A percentile compares a stretch with the other conserved stretches of the same genome.
phyloP scores from a whole-genome alignment of 2,797 vertebrate genomes.

The Coregonus sp. region DNA sequence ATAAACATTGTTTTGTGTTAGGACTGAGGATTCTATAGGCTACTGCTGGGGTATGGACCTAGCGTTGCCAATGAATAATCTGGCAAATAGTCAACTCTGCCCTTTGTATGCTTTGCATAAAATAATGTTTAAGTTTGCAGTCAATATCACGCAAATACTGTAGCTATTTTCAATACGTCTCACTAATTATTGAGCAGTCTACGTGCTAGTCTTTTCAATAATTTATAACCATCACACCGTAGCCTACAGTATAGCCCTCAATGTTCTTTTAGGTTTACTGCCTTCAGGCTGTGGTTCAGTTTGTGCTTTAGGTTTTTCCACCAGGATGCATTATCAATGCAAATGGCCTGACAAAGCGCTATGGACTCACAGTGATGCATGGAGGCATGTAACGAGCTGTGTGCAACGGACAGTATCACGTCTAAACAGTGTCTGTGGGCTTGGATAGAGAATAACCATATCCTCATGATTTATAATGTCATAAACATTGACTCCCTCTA shows the following conservation, averaged over 20 bases:
- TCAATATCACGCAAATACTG: slow-evolving; percentile 31
- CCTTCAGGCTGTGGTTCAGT: background rate
- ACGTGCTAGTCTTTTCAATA: slow-evolving; percentile 62
- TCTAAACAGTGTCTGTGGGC: slow-evolving; percentile 25
- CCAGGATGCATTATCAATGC: slow-evolving; percentile 36
- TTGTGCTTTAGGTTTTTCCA: slow-evolving; percentile 19
- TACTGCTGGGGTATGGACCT: slow-evolving; percentile 12
- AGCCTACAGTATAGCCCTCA: slow-evolving; percentile 38
- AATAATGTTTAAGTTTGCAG: slow-evolving; percentile 29
- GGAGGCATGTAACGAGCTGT: slow-evolving; percentile 5
- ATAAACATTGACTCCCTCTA: background rate
- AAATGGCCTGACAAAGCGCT: slow-evolving; percentile 34
- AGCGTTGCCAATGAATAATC: slow-evolving; percentile 23
- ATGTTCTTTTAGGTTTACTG: slow-evolving; percentile 10
- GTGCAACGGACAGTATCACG: slow-evolving; percentile 4
- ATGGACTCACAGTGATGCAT: background rate
- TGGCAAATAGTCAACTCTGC: slow-evolving; percentile 43
- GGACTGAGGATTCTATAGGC: slow-evolving; percentile 9
- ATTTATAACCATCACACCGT: slow-evolving; percentile 48
- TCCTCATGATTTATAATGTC: background rate
- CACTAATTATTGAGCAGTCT: slow-evolving; percentile 46
- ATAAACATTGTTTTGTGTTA: slow-evolving; percentile 30
- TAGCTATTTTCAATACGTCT: slow-evolving; percentile 45
- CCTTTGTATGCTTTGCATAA: slow-evolving; percentile 36
- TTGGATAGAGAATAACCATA: slow-evolving; percentile 15